Conservation (phyloP, 1,140 invertebrate genomes). For the Stegodyphus dumicola region DNA sequence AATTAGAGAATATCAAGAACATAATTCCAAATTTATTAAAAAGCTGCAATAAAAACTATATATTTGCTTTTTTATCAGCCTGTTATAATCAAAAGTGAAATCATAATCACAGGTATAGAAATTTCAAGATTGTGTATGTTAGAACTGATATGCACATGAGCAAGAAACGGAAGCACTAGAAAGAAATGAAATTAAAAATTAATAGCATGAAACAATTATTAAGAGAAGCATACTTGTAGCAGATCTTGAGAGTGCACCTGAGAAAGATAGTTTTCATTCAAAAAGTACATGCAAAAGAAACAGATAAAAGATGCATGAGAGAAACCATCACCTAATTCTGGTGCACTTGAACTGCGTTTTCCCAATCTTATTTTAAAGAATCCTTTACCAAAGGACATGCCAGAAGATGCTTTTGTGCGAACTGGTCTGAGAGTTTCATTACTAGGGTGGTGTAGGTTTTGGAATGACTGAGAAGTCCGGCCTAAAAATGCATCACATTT, state of each 20-base stretch:
- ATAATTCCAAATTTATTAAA: too few species aligned
- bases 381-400: conserved; percentile 80
- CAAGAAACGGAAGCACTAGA: not conserved
- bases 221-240: not conserved
- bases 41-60: too few species aligned
- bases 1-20: too few species aligned
- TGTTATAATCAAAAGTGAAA: too few species aligned
- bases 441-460: conserved; percentile 39
- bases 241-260: too few species aligned
- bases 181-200: not conserved
- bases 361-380: conserved; percentile 72
- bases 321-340: conserved; percentile 83
- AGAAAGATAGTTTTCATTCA: not conserved
- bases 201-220: not conserved
- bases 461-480: conserved; percentile 50
- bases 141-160: not conserved
- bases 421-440: conserved; percentile 10
- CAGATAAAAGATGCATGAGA: conserved; percentile 26
- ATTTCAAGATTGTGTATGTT: not conserved
- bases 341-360: conserved; percentile 85
- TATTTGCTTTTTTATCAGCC: too few species aligned
- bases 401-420: conserved; percentile 62
- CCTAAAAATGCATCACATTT: conserved; percentile 12
- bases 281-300: not conserved
- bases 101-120: too few species aligned